Percentiles rank a stretch among this genome's conserved stretches.
phyloP scores from a whole-genome alignment of 2,113 vertebrate species.

The Boleophthalmus pectinirostris region DNA sequence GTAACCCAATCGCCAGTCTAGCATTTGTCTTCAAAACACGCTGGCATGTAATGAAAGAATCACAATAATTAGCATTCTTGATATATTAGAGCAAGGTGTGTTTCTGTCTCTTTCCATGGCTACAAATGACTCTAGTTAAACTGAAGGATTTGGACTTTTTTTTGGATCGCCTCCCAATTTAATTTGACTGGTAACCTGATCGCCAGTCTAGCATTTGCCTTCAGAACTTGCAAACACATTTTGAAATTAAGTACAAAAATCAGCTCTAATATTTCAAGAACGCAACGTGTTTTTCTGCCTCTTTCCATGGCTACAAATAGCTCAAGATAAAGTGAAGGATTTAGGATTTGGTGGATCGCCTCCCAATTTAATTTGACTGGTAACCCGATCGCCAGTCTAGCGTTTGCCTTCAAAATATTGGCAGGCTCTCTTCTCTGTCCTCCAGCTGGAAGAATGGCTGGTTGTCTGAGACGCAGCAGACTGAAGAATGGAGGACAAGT shows the following conservation, averaged over 20 bases:
- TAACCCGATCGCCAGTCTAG: background rate
- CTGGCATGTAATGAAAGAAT: no score
- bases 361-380: slow-evolving; percentile 4
- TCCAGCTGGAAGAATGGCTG: slow-evolving; percentile 18
- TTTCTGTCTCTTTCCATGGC: no score
- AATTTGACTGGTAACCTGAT: slow-evolving; percentile 1
- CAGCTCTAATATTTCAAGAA: no score
- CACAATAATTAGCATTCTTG: no score
- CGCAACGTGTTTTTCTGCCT: no score
- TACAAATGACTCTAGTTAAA: no score
- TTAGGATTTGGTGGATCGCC: background rate
- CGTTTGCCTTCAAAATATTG: background rate
- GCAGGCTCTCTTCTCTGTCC: background rate
- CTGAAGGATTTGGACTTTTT: background rate
- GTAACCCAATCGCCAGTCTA: background rate
- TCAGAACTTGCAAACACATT: no score
- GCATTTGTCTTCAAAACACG: background rate
- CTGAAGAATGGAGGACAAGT: slow-evolving; percentile 30
- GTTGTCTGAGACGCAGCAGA: slow-evolving; percentile 29
- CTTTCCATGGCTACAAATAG: no score
- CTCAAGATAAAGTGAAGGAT: background rate
- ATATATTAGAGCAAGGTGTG: no score
- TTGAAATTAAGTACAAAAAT: no score
- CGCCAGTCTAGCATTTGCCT: background rate
- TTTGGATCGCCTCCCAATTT: background rate